Base-by-base conservation (phyloP, 2,888 invertebrate genomes). In the Melieria picta region DNA sequence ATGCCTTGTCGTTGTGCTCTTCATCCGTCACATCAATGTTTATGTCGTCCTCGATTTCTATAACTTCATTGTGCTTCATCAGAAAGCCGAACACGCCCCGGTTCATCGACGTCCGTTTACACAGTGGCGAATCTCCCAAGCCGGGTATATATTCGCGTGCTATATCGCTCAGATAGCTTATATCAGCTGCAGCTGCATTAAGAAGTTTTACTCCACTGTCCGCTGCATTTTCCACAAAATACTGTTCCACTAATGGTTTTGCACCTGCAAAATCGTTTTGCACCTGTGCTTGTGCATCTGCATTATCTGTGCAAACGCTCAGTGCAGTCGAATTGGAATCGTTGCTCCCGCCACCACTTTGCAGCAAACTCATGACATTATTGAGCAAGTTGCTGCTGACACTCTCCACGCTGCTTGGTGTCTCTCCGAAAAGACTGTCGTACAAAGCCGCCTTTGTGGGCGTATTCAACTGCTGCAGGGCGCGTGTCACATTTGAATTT, bases 41-140 rank as follows among this genome's bases (percentile, higher is more conserved):
- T 2, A 52, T 68, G 65, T 76, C 78, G 69, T 75, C 76, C 16
- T 72, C 72, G 46, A 75, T 72, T 73, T 73, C 75, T 7, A 63
- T 73, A 46, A 69, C 57, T 64, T 74, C 74, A 46, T 69, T 73
- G 42, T 72, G 64, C 42, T 71, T 66, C 1, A 65, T 55, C n/a
- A 56, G 11, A 16, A 30, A 16, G 43, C n/a, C 43, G 7, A 16
- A 11, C 5, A 43, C 5, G 6, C 7, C 58, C 42, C 11, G 10
- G 13, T 9, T 56, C 52, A 69, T 56, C 60, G 72, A 57, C 52
- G 71, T 71, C 73, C 72, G 72, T 47, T 76, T 73, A 7, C 71
- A 50, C 2, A 30, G 30, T 2, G 30, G 30, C 30, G 30, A 30
- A 30, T 30, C 30, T 2, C 30, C 30, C 30, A 30, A 30, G 1